Percentiles rank a stretch among this genome's conserved stretches.
These are phyloP conservation scores for Ophiothrix spiculata DNA, from an alignment of 35 echinoderm and acorn worm genomes.

Conservation along the genomic window DNA sequence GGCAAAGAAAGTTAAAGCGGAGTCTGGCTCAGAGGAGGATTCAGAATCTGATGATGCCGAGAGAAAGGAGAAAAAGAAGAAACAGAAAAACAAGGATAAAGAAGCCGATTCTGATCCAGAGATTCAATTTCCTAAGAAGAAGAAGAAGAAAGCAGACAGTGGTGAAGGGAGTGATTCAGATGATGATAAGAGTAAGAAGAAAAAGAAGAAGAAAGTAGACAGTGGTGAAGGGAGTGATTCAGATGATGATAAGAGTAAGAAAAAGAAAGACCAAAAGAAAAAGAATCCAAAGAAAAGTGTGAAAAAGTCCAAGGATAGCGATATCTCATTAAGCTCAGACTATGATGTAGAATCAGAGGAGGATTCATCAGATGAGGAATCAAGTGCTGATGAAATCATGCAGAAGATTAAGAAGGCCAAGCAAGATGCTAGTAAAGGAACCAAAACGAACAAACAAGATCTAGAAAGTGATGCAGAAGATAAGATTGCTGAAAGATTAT, in stretches of 20 bases:
- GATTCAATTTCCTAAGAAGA: constrained; percentile 33
- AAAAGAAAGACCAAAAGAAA: constrained; percentile 37
- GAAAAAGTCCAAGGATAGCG: constrained; percentile 19
- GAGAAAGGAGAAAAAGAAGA: constrained; percentile 21
- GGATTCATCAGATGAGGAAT: constrained; percentile 5
- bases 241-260: constrained; percentile 18
- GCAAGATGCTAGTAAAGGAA: background rate
- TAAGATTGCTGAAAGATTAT: constrained; percentile 49
- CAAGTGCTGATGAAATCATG: constrained; percentile 11
- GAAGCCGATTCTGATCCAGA: constrained; percentile 39
- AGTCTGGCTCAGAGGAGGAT: background rate
- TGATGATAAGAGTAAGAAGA: too few species aligned
- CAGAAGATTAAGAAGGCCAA: constrained; percentile 36
- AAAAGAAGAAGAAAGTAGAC: too few species aligned
- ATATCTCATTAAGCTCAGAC: constrained; percentile 36
- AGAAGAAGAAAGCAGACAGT: constrained; percentile 19
- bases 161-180: constrained; percentile 47
- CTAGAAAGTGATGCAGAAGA: constrained; percentile 39
- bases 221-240: too few species aligned
- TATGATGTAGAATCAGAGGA: constrained; percentile 23
- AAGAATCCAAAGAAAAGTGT: background rate
- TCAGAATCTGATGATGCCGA: background rate
- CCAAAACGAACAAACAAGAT: background rate
- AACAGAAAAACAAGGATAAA: background rate
- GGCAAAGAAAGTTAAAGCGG: constrained; percentile 4